phyloP scores from a whole-genome alignment of 23 tunicate genomes.

The Botrylloides violaceus region DNA sequence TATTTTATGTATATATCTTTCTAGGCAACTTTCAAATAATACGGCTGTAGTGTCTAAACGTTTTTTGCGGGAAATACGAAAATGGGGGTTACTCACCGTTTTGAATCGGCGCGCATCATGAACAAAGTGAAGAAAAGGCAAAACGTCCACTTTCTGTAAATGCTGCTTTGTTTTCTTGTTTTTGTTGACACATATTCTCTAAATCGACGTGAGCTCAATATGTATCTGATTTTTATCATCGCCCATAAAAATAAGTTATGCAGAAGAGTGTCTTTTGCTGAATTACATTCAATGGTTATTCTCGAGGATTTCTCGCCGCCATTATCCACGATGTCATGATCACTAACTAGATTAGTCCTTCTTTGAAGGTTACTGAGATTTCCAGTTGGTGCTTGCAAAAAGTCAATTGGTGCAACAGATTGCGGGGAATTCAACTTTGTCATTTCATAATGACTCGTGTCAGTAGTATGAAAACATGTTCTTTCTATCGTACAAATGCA shows the following conservation, averaged over 20 bases:
- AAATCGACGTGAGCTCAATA: not conserved
- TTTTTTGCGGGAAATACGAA: too few relatives aligned
- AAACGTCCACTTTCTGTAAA: not conserved
- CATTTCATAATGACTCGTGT: too few relatives aligned
- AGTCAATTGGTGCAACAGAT: not conserved
- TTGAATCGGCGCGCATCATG: not conserved
- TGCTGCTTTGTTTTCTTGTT: not conserved
- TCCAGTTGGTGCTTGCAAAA: not conserved
- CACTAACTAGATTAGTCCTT: not conserved
- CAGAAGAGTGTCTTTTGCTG: too few relatives aligned
- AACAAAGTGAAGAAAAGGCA: not conserved
- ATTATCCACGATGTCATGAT: not conserved
- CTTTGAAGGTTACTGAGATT: not conserved
- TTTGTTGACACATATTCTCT: not conserved
- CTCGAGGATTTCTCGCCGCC: too few relatives aligned
- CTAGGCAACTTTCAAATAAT: too few relatives aligned
- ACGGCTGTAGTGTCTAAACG: too few relatives aligned
- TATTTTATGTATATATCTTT: too few relatives aligned
- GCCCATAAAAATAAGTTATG: not conserved
- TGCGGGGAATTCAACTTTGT: not conserved
- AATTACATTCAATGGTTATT: too few relatives aligned
- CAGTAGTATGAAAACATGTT: too few relatives aligned
- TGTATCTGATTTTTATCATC: not conserved
- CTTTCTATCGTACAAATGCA: too few relatives aligned
- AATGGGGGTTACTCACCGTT: not conserved